Evolutionary conservation across 2,888 invertebrate species (phyloP), one percentile per base, ranked within the genome.

Genomic region (Pollenia labialis): DNA sequence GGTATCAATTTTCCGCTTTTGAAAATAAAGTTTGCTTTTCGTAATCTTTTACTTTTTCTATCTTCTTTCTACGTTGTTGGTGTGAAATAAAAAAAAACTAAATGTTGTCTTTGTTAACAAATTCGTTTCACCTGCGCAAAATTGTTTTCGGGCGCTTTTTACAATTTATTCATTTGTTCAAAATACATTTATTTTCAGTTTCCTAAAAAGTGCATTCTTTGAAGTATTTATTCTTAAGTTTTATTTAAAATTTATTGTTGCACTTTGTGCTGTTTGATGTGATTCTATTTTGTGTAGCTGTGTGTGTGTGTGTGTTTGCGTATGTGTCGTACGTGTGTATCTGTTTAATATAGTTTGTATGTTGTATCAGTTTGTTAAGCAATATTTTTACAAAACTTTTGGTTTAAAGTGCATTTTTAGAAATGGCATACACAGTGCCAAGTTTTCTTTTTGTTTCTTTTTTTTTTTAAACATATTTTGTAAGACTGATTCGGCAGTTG

Each of bases 161-260:
- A 40, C n/a, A 54, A 14, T 9, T 64, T 58, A 52, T 66, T 32
- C 66, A 54, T 62, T 32, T 69, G 44, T 62, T 42, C 42, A 44
- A 66, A 68, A 76, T n/a, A 64, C 11, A 54, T n/a, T 76, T 23
- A 4, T n/a, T 42, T 64, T 52, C 4, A 32, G 32, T 44, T 32
- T 62, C 40, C 32, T 81, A 68, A 64, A 16, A 48, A 42, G 32
- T 69, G 46, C 42, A 76, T 56, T 50, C 74, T 79, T 85, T 85
- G 79, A 82, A 48, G 52, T 68, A 75, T 79, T 76, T 85, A 66
- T 80, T 54, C 32, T 66, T 72, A 76, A 66, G 50, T 72, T 81
- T 74, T 71, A 64, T 80, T 64, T 76, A 75, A 86, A 82, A 86
- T 83, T 86, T 86, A 86, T 86, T 83, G 75, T 69, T 75, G 50